Evolutionary conservation across 1,140 invertebrate species (phyloP).

Genomic region (Conopomorpha cramerella): DNA sequence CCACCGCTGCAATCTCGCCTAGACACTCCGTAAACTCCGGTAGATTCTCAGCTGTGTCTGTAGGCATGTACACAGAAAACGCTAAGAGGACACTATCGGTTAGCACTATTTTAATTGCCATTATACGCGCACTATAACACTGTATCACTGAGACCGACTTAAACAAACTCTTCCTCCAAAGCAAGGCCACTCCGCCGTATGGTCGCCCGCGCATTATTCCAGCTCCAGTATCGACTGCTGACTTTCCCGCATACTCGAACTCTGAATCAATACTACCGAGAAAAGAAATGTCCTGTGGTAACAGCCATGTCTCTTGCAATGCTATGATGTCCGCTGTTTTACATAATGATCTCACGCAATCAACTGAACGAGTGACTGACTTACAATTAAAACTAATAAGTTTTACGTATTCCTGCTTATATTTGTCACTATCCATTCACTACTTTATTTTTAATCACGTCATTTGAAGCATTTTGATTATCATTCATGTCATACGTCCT

Average conservation of each 20-base stretch:
- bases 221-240: background rate
- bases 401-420: background rate
- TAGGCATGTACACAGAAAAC: background rate
- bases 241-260: background rate
- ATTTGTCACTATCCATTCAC: background rate
- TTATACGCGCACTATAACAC: background rate
- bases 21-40: background rate
- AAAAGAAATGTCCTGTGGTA: background rate
- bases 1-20: background rate
- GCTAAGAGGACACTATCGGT: background rate
- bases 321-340: background rate
- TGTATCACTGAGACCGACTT: background rate
- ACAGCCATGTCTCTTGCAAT: background rate
- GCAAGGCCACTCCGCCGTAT: background rate
- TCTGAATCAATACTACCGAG: background rate
- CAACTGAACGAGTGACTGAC: conserved; percentile 1
- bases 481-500: background rate
- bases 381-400: conserved; percentile 2
- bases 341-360: background rate
- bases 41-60: background rate
- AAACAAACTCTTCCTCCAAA: background rate
- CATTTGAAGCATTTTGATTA: background rate
- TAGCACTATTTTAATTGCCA: background rate
- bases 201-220: background rate
- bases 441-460: background rate